phyloP scores from a whole-genome alignment of 2,113 vertebrate genomes.

The Bambusicola thoracicus region DNA sequence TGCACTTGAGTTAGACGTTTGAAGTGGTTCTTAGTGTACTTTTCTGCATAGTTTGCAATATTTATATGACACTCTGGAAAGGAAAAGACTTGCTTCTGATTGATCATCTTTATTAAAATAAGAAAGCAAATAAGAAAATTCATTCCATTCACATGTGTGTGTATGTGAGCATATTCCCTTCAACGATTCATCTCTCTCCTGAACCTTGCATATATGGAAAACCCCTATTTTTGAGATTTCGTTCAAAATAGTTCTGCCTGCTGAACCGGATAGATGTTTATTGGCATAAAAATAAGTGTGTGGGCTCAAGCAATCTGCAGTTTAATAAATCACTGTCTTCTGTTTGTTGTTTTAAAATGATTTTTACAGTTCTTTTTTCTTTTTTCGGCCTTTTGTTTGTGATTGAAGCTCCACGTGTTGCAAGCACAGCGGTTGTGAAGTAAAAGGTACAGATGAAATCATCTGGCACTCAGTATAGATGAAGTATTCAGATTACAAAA shows the following conservation, averaged over 20 bases:
- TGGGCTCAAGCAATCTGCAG: not conserved
- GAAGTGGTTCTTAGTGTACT: not conserved
- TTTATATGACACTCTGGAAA: not conserved
- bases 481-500: not conserved
- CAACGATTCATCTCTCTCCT: not conserved
- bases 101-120: not conserved
- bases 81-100: not conserved
- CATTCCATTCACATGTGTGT: not conserved
- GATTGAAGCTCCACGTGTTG: not conserved
- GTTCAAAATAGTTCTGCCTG: constrained; percentile 15
- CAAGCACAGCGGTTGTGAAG: not conserved
- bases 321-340: constrained; percentile 12
- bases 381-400: not conserved
- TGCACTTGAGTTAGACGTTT: not conserved
- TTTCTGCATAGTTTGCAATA: not conserved
- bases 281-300: constrained; percentile 21
- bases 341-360: not conserved
- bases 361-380: not conserved
- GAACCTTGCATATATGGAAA: not conserved
- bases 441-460: not conserved
- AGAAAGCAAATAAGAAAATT: not conserved
- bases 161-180: not conserved
- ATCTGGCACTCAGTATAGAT: not conserved
- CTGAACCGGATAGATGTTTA: constrained; percentile 39
- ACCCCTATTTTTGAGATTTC: not conserved